These are phyloP conservation scores for Muntiacus reevesi DNA, from an alignment of 2,113 vertebrate genomes.

Conservation along the genomic window DNA sequence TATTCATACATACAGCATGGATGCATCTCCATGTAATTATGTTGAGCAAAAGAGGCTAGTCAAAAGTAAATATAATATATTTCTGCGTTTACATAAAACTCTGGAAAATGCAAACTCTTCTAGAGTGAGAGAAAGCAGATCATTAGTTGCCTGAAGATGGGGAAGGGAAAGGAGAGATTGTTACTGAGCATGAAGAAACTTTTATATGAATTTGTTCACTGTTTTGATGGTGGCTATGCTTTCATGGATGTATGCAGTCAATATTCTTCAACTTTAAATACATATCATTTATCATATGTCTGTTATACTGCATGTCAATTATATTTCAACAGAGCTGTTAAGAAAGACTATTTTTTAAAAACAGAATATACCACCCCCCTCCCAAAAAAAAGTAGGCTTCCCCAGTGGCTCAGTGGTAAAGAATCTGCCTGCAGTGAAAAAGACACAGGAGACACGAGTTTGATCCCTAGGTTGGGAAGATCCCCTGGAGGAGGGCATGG, in stretches of 20 bases:
- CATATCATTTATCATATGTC: neutral
- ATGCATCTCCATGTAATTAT: neutral
- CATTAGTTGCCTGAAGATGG: neutral
- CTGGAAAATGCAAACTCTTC: neutral
- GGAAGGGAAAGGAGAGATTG: neutral
- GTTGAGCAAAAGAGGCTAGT: neutral
- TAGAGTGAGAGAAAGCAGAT: neutral
- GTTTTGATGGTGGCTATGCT: neutral
- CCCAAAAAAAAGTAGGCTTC: neutral
- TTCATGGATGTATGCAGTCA: neutral
- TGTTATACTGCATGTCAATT: neutral
- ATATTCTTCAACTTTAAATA: constrained; percentile 8
- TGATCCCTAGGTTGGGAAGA: neutral
- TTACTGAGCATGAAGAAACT: neutral
- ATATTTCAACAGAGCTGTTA: neutral
- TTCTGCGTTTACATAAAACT: neutral
- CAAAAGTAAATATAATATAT: neutral
- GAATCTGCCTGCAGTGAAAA: neutral
- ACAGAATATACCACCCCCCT: neutral
- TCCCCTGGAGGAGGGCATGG: neutral
- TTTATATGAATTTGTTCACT: neutral
- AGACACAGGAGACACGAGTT: neutral
- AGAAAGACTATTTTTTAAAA: neutral
- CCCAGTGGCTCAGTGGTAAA: neutral
- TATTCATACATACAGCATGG: neutral